Evolutionary conservation across 2,797 vertebrate species (phyloP).

Genomic region (Gorsachius magnificus): DNA sequence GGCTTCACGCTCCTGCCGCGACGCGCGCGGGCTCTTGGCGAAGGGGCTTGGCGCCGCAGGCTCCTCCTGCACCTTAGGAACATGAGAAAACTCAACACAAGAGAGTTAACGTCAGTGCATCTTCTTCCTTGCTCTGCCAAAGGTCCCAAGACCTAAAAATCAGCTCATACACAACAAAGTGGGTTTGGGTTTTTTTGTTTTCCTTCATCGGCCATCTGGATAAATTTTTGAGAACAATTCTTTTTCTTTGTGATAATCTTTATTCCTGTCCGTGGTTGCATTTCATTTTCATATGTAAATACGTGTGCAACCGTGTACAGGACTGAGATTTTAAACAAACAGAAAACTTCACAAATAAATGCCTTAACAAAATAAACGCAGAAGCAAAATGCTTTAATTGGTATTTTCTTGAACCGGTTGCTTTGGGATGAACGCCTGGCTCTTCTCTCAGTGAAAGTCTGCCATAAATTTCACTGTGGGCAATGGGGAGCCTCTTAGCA

Average conservation of each 20-base stretch:
- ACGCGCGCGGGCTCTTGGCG: accelerated
- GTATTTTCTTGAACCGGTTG: background rate
- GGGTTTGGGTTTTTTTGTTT: background rate
- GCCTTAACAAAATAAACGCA: background rate
- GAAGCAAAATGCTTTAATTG: background rate
- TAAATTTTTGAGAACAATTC: accelerated
- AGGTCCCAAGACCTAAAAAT: background rate
- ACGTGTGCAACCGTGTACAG: background rate
- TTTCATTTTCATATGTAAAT: background rate
- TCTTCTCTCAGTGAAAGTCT: background rate
- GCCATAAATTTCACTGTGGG: background rate
- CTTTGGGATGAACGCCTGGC: background rate
- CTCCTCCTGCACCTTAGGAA: background rate
- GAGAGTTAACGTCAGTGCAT: background rate
- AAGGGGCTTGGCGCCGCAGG: accelerated
- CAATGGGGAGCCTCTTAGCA: background rate
- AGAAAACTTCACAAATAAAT: background rate
- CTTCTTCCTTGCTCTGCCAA: background rate
- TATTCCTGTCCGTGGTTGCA: background rate
- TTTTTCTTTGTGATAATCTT: background rate
- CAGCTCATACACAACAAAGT: background rate
- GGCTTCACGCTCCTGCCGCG: accelerated
- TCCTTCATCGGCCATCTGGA: background rate
- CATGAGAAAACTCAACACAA: background rate
- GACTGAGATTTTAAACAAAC: background rate